Percentiles rank a stretch among this genome's conserved stretches.
Conservation (phyloP, 2,888 invertebrate genomes). For the Byasa hedistus region DNA sequence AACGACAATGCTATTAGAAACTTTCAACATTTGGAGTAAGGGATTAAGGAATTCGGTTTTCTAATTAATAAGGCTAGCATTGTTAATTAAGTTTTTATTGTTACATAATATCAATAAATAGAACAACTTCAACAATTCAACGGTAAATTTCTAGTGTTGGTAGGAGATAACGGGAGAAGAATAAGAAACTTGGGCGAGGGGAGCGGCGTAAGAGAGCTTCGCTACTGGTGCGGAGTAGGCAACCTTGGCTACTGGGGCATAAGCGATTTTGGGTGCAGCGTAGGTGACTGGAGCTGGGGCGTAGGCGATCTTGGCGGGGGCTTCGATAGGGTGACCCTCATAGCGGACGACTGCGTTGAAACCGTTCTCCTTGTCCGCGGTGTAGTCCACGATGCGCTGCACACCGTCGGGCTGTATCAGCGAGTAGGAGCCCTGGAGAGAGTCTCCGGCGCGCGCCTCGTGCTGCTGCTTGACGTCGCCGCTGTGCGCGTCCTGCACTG, state of each 20-base stretch:
- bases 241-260: slow-evolving; percentile 46
- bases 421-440: slow-evolving; percentile 71
- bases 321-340: slow-evolving; percentile 57
- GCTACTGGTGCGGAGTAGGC: slow-evolving; percentile 43
- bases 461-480: slow-evolving; percentile 74
- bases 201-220: slow-evolving; percentile 37
- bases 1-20: no score
- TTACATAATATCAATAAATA: slow-evolving; percentile 29
- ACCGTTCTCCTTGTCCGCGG: slow-evolving; percentile 64
- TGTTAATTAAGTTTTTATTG: slow-evolving; percentile 25
- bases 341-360: slow-evolving; percentile 73
- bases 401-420: slow-evolving; percentile 72
- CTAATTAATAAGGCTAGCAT: no score
- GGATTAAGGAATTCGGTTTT: no score
- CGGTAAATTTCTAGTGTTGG: slow-evolving; percentile 53
- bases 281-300: slow-evolving; percentile 34
- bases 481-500: slow-evolving; percentile 66
- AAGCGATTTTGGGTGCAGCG: slow-evolving; percentile 48
- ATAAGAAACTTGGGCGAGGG: slow-evolving; percentile 56
- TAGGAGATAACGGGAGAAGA: slow-evolving; percentile 65
- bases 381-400: slow-evolving; percentile 70
- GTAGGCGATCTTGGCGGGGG: slow-evolving; percentile 40
- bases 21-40: no score
- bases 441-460: slow-evolving; percentile 66
- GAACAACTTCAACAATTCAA: slow-evolving; percentile 30